phyloP scores from a whole-genome alignment of 2,113 vertebrate species.

The Cervus canadensis region DNA sequence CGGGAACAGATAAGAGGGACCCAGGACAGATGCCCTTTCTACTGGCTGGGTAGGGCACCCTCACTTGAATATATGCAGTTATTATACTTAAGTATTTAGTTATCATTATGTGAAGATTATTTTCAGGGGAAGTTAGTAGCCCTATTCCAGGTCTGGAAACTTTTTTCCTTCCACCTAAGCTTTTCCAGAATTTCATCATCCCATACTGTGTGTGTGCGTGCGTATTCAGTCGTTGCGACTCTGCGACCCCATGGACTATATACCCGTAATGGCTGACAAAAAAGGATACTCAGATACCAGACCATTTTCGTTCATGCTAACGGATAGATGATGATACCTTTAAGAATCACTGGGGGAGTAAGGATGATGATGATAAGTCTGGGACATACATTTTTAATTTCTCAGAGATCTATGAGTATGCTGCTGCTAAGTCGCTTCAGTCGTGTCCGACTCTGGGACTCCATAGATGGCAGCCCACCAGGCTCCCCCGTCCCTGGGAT shows the following conservation, averaged over 20 bases:
- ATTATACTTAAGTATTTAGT: background rate
- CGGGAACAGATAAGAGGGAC: background rate
- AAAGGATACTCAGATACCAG: background rate
- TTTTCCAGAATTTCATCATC: background rate
- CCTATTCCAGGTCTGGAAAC: background rate
- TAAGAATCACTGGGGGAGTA: background rate
- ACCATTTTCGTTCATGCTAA: background rate
- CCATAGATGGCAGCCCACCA: background rate
- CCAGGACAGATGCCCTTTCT: background rate
- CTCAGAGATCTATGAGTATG: too few species aligned
- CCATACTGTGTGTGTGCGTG: background rate
- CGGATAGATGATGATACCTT: background rate
- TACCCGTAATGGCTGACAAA: background rate
- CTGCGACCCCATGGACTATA: background rate
- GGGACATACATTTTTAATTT: too few species aligned
- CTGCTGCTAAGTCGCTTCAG: background rate
- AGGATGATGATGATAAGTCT: background rate
- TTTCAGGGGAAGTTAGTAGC: background rate
- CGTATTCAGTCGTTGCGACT: background rate
- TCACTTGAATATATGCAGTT: background rate
- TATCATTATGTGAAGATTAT: background rate
- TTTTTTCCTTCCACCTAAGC: background rate
- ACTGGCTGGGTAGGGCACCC: background rate
- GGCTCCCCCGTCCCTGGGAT: background rate
- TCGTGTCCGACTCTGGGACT: too few species aligned